A percentile compares a stretch with the other conserved stretches of the same genome.
Evolutionary conservation across 53 echinoderm and acorn worm species (phyloP).

Genomic region (Echinarachnius parma): DNA sequence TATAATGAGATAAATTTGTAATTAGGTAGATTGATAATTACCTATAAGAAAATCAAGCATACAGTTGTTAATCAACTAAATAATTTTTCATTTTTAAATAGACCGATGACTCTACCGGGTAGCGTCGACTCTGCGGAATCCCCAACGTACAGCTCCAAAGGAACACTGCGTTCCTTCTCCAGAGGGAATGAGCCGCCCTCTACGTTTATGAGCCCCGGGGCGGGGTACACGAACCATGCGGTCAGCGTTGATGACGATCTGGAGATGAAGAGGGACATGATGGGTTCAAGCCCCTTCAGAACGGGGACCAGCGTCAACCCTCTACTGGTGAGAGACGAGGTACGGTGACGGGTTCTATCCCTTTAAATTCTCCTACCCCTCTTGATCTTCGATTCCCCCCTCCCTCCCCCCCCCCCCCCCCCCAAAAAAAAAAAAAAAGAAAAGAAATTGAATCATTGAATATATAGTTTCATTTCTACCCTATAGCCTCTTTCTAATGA

Average conservation of each 20-base stretch:
- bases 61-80: too few relatives aligned
- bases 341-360: not conserved
- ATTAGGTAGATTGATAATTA: too few relatives aligned
- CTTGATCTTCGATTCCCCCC: not conserved
- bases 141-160: conserved; percentile 33
- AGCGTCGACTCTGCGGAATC: conserved; percentile 16
- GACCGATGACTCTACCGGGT: conserved; percentile 11
- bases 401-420: not conserved
- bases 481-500: too few relatives aligned
- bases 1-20: too few relatives aligned
- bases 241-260: conserved; percentile 27
- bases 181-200: conserved; percentile 6
- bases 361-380: not conserved
- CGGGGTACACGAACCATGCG: conserved; percentile 37
- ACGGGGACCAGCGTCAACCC: conserved; percentile 29
- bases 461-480: too few relatives aligned
- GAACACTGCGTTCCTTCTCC: conserved; percentile 24
- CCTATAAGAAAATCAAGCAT: too few relatives aligned
- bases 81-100: too few relatives aligned
- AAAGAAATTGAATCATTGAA: not conserved
- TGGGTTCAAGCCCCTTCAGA: not conserved
- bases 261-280: conserved; percentile 30
- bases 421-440: not conserved
- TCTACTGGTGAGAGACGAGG: conserved; percentile 26
- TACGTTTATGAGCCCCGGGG: conserved; percentile 17